phyloP scores from a whole-genome alignment of 2,888 invertebrate species.

The Acrobasis consociella region DNA sequence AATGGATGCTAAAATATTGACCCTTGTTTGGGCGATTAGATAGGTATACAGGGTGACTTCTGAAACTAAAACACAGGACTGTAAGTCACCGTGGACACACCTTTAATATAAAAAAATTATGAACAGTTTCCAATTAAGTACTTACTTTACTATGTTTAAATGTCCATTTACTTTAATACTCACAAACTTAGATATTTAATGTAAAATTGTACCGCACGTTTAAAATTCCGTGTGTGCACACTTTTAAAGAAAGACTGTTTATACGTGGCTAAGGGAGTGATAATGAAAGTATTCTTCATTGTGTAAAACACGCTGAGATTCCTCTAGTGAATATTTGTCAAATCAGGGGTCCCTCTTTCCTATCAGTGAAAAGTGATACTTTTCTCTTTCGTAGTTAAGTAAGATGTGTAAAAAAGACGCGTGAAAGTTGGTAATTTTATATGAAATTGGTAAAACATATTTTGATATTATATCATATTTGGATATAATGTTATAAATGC shows the following conservation, averaged over 20 bases:
- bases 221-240: slow-evolving; percentile 4
- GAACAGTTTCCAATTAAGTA: not conserved
- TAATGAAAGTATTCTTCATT: slow-evolving; percentile 6
- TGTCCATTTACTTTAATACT: not conserved
- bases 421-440: slow-evolving; percentile 53
- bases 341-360: slow-evolving; percentile 20
- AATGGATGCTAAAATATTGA: not conserved
- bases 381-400: slow-evolving; percentile 38
- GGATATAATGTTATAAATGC: slow-evolving; percentile 56
- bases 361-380: slow-evolving; percentile 31
- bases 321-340: slow-evolving; percentile 9
- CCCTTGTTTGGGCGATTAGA: too few species aligned
- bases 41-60: too few species aligned
- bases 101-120: not conserved
- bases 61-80: too few species aligned
- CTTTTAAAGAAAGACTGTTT: slow-evolving; percentile 18
- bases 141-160: not conserved
- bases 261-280: slow-evolving; percentile 1
- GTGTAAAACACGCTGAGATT: slow-evolving; percentile 8
- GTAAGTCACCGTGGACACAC: too few species aligned
- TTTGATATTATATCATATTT: slow-evolving; percentile 49
- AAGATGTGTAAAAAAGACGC: slow-evolving; percentile 39
- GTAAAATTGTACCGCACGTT: not conserved
- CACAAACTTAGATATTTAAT: not conserved
- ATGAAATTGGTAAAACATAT: slow-evolving; percentile 51